Evolutionary conservation across 2,113 vertebrate genomes (phyloP).

Genomic region (Brachyistius frenatus): DNA sequence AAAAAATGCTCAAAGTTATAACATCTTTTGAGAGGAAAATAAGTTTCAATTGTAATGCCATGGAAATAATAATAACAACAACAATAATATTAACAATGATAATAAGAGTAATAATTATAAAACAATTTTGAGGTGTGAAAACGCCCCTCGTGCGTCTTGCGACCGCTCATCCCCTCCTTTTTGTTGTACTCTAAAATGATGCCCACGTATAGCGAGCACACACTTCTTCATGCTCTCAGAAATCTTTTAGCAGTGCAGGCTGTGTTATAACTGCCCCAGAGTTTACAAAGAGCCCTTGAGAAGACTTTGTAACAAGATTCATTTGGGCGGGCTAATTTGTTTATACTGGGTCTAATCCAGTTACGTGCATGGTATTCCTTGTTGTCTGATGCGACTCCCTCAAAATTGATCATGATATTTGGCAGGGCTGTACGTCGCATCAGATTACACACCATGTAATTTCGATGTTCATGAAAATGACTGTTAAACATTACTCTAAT

Average conservation of each 20-base stretch:
- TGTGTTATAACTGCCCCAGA: conserved; percentile 2
- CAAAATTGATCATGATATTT: conserved; percentile 32
- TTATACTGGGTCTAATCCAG: conserved; percentile 56
- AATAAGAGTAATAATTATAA: no score
- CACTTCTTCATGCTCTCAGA: conserved; percentile 23
- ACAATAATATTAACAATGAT: no score
- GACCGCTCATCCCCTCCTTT: no score
- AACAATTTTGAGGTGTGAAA: no score
- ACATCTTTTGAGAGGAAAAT: no score
- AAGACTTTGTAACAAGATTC: conserved; percentile 48
- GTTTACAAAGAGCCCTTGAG: conserved; percentile 28
- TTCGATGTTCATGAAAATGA: conserved; percentile 21
- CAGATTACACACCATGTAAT: conserved; percentile 46
- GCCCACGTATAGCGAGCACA: conserved; percentile 14
- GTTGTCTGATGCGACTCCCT: conserved; percentile 29
- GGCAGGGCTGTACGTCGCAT: conserved; percentile 22
- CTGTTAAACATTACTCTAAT: conserved; percentile 16
- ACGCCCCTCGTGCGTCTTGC: no score
- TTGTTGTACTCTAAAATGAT: conserved; percentile 12
- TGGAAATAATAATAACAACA: no score
- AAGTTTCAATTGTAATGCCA: no score
- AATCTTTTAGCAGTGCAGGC: not conserved
- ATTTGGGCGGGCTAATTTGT: conserved; percentile 48
- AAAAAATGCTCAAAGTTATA: no score
- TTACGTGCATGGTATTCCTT: conserved; percentile 46